Evolutionary conservation across 2,797 vertebrate species (phyloP).

Genomic region (Syngnathus rostellatus): DNA sequence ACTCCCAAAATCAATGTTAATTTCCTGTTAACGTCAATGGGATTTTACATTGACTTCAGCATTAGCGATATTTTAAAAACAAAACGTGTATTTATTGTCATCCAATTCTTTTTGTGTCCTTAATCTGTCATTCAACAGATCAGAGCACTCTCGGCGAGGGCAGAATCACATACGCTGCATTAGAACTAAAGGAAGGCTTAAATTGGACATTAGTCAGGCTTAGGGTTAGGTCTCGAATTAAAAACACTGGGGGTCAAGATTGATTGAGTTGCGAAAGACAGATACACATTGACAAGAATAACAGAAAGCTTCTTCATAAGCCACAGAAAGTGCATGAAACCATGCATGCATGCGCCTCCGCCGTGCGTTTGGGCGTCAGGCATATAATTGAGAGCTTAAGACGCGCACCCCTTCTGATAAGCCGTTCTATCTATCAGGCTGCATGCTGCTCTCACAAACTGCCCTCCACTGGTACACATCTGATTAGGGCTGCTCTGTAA

Average conservation of each 20-base stretch:
- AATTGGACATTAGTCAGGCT: not conserved
- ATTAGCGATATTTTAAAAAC: too few species aligned
- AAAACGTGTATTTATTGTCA: too few species aligned
- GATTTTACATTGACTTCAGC: too few species aligned
- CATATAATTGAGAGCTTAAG: slow-evolving; percentile 66
- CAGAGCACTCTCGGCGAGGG: too few species aligned
- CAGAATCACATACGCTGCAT: too few species aligned
- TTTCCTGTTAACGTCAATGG: too few species aligned
- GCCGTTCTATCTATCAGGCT: slow-evolving; percentile 54
- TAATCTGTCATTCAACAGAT: too few species aligned
- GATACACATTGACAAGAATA: slow-evolving; percentile 17
- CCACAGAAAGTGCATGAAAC: slow-evolving; percentile 4
- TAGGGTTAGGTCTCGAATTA: not conserved
- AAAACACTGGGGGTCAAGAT: not conserved
- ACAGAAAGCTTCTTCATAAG: slow-evolving; percentile 7
- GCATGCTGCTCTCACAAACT: slow-evolving; percentile 58
- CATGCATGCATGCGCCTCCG: slow-evolving; percentile 33
- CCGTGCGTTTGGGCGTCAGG: slow-evolving; percentile 41
- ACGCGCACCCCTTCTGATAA: slow-evolving; percentile 53
- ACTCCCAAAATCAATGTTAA: too few species aligned
- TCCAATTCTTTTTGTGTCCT: too few species aligned
- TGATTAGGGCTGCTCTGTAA: slow-evolving; percentile 57
- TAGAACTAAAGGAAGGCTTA: not conserved
- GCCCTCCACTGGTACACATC: slow-evolving; percentile 54
- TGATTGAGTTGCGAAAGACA: slow-evolving; percentile 2